phyloP scores from a whole-genome alignment of 2,113 vertebrate species.

The Antennarius striatus region DNA sequence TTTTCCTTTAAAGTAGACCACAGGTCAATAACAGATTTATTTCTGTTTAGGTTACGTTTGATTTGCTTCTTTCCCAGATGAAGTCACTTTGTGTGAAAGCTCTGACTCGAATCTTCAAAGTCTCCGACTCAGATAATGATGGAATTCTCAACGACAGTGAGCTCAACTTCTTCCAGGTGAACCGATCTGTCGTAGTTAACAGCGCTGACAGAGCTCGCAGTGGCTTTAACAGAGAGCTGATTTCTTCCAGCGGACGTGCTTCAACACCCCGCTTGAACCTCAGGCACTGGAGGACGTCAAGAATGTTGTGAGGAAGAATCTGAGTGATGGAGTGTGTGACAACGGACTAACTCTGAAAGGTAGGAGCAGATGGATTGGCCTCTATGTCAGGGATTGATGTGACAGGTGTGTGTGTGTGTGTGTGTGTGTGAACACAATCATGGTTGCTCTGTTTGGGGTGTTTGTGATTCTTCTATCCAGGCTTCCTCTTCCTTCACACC shows the following conservation, averaged over 20 bases:
- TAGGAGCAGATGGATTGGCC: constrained; percentile 38
- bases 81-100: constrained; percentile 92
- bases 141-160: constrained; percentile 93
- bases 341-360: constrained; percentile 94
- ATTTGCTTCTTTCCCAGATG: constrained; percentile 79
- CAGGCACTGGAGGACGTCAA: constrained; percentile 97
- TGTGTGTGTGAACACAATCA: not conserved
- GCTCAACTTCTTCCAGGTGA: constrained; percentile 98
- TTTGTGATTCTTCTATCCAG: constrained; percentile 64
- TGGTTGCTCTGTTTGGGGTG: not conserved
- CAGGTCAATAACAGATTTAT: not conserved
- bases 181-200: not conserved
- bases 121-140: constrained; percentile 96
- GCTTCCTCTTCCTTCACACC: constrained; percentile 97
- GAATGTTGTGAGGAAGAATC: constrained; percentile 95
- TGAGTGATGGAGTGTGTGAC: constrained; percentile 88
- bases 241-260: constrained; percentile 88
- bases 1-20: not conserved
- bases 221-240: not conserved
- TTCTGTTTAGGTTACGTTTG: not conserved
- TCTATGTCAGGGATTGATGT: not conserved
- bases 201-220: not conserved
- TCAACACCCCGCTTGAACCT: constrained; percentile 91
- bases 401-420: not conserved
- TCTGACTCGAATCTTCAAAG: constrained; percentile 94